Conservation (phyloP, 2,888 invertebrate genomes). For the Neocrepidodera transversa region DNA sequence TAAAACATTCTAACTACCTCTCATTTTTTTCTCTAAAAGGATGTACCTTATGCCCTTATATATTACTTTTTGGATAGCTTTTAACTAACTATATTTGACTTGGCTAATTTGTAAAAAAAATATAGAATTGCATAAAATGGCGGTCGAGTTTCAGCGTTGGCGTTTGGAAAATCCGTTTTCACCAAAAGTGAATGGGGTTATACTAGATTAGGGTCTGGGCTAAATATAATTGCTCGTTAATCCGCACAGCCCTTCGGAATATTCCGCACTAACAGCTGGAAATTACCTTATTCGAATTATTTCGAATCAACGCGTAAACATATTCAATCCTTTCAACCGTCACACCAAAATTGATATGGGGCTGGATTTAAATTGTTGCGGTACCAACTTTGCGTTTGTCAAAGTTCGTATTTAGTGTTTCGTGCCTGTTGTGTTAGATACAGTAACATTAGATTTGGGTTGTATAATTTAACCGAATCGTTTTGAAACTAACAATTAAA, state of each 20-base stretch:
- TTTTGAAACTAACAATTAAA: no score
- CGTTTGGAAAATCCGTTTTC: slow-evolving; percentile 9
- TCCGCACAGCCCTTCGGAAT: slow-evolving; percentile 33
- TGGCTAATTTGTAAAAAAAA: no score
- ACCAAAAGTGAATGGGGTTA: slow-evolving; percentile 22
- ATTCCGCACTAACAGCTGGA: slow-evolving; percentile 42
- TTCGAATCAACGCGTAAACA: slow-evolving; percentile 40
- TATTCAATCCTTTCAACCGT: slow-evolving; percentile 40
- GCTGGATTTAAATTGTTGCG: slow-evolving; percentile 27
- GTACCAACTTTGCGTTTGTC: slow-evolving; percentile 10
- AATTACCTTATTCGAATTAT: slow-evolving; percentile 42
- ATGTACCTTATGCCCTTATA: no score
- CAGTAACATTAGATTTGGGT: no score
- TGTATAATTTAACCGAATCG: no score
- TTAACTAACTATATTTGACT: no score
- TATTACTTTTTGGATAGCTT: no score
- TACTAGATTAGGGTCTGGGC: slow-evolving; percentile 28
- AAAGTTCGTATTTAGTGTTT: no score
- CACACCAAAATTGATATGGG: slow-evolving; percentile 36
- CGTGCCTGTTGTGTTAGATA: background rate
- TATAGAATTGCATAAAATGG: no score
- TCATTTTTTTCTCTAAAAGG: no score
- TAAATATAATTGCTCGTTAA: slow-evolving; percentile 37
- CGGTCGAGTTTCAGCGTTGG: no score
- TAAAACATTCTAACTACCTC: no score